These are phyloP conservation scores for Pantelozetes paolii DNA, from an alignment of 2,888 invertebrate species.

Conservation along the genomic window DNA sequence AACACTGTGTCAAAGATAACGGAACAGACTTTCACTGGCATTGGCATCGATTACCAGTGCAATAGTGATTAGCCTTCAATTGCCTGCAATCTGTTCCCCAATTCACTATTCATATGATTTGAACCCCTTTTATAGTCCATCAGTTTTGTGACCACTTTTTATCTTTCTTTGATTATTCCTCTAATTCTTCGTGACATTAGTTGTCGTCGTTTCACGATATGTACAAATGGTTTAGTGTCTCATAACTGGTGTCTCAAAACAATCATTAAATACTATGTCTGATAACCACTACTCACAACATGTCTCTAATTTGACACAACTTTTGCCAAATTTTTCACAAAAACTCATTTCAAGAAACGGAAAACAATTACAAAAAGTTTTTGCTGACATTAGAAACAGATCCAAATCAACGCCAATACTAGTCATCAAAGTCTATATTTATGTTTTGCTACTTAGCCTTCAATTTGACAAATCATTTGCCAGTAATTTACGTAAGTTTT, in stretches of 20 bases:
- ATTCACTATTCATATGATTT: too few species aligned
- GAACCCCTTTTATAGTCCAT: slow-evolving; percentile 2
- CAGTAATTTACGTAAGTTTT: slow-evolving; percentile 32
- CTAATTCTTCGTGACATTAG: too few species aligned
- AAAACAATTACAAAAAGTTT: neutral
- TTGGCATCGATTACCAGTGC: slow-evolving; percentile 5
- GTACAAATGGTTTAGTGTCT: neutral
- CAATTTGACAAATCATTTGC: slow-evolving; percentile 17
- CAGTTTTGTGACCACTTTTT: slow-evolving; percentile 12
- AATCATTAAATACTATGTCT: neutral
- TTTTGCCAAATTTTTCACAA: neutral
- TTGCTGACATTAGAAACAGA: neutral
- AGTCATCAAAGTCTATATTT: slow-evolving; percentile 21
- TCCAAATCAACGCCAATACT: slow-evolving; percentile 11
- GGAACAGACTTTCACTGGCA: neutral
- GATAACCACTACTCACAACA: neutral
- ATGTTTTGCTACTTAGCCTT: slow-evolving; percentile 2
- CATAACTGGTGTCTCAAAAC: neutral
- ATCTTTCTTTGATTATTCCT: slow-evolving; percentile 1
- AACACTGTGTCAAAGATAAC: slow-evolving; percentile 10
- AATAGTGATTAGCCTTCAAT: slow-evolving; percentile 23
- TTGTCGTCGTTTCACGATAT: neutral
- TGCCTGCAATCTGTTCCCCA: neutral
- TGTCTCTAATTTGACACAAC: neutral
- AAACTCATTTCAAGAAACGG: neutral